These are phyloP conservation scores for Metopolophium dirhodum DNA, from an alignment of 1,140 invertebrate genomes.

Conservation along the genomic window DNA sequence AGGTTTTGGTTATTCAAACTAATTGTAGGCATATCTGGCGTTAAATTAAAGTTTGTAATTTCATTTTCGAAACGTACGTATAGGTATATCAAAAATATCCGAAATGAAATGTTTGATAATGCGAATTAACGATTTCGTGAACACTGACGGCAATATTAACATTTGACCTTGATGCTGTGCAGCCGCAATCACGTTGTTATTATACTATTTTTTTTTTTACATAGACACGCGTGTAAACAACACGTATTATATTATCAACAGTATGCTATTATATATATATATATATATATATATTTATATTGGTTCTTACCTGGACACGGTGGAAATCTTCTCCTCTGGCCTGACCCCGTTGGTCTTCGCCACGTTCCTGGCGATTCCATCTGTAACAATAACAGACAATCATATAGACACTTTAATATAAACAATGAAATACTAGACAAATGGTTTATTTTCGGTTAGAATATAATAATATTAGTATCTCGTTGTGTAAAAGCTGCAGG, in stretches of 20 bases:
- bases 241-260: not conserved
- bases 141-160: slow-evolving; percentile 26
- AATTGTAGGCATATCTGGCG: not conserved
- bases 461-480: too few relatives aligned
- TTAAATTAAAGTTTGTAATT: slow-evolving; percentile 22
- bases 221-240: not conserved
- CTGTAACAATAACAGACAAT: slow-evolving; percentile 30
- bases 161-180: not conserved
- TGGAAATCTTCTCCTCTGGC: slow-evolving; percentile 50
- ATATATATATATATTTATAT: not conserved
- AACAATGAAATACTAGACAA: not conserved
- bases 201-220: not conserved
- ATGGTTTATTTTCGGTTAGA: not conserved
- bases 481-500: not conserved
- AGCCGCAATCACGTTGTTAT: slow-evolving; percentile 28
- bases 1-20: not conserved
- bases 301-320: slow-evolving; percentile 40
- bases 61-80: not conserved
- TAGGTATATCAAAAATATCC: not conserved
- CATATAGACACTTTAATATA: not conserved
- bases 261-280: not conserved
- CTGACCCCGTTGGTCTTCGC: slow-evolving; percentile 43
- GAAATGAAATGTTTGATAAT: not conserved
- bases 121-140: slow-evolving; percentile 35
- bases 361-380: slow-evolving; percentile 43